phyloP scores from a whole-genome alignment of 1,140 invertebrate genomes.

The Babylonia areolata region DNA sequence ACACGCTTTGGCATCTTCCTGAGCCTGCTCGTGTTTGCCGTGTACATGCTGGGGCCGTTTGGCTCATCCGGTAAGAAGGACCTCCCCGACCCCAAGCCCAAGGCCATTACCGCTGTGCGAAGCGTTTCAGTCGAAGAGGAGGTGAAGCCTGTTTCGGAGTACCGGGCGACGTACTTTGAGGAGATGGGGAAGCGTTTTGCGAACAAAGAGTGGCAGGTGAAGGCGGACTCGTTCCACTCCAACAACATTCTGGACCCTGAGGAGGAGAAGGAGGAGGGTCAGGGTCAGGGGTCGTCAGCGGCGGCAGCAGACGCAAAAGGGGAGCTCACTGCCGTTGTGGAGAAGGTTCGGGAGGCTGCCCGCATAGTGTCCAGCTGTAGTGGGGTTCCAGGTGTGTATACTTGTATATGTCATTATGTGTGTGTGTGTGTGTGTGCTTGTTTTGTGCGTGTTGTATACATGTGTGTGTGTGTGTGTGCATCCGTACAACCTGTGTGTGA shows the following conservation, averaged over 20 bases:
- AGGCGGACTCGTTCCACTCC: not conserved
- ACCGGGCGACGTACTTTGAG: not conserved
- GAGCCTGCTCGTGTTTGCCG: not conserved
- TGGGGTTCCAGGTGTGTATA: conserved; percentile 14
- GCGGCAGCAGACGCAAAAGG: not conserved
- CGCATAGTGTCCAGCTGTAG: not conserved
- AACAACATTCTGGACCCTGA: not conserved
- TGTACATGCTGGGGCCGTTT: not conserved
- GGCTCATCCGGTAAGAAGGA: not conserved
- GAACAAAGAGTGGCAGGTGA: not conserved
- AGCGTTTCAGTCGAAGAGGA: not conserved
- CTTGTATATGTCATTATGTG: too few species aligned
- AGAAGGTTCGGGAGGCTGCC: not conserved
- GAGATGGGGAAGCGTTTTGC: conserved; percentile 8
- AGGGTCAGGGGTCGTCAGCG: not conserved
- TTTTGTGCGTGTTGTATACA: too few species aligned
- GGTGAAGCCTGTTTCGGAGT: not conserved
- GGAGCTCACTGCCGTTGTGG: not conserved
- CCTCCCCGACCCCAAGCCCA: not conserved
- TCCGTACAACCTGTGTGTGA: too few species aligned
- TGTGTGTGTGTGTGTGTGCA: too few species aligned
- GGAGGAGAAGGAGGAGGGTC: not conserved
- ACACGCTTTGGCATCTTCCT: not conserved
- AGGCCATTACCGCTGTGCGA: not conserved
- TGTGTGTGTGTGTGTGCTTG: too few species aligned